Evolutionary conservation across 2,113 vertebrate species (phyloP).

Genomic region (Scatophagus argus): DNA sequence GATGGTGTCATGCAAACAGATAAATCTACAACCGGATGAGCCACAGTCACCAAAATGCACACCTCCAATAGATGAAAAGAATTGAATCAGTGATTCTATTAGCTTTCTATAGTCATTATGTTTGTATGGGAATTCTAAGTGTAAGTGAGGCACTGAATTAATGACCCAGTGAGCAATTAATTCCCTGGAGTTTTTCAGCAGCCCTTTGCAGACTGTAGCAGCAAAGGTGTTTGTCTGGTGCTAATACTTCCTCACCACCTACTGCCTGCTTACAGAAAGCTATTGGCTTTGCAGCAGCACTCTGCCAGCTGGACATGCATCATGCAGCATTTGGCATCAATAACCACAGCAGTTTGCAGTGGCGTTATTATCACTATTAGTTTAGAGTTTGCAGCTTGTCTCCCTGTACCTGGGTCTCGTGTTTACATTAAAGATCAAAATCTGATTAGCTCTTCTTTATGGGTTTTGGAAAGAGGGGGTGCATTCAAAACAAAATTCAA

Average conservation of each 20-base stretch:
- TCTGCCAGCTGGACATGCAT: too few species aligned
- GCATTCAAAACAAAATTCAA: too few species aligned
- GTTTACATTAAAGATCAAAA: not conserved
- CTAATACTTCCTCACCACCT: slow-evolving; percentile 4
- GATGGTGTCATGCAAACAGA: not conserved
- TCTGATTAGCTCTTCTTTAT: too few species aligned
- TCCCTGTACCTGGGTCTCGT: not conserved
- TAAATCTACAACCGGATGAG: not conserved
- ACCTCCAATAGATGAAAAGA: not conserved
- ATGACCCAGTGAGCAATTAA: slow-evolving; percentile 34
- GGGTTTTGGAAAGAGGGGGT: too few species aligned
- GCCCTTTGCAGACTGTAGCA: not conserved
- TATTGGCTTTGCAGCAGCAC: not conserved
- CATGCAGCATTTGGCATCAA: not conserved
- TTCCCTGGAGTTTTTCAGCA: slow-evolving; percentile 39
- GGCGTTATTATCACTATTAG: not conserved
- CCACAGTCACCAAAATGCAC: slow-evolving; percentile 6
- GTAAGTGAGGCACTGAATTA: slow-evolving; percentile 9
- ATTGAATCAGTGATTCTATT: slow-evolving; percentile 1
- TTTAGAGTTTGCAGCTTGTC: not conserved
- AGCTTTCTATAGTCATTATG: not conserved
- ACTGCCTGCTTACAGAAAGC: not conserved
- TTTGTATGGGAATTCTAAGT: slow-evolving; percentile 25
- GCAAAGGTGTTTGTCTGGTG: slow-evolving; percentile 30
- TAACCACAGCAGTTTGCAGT: not conserved